Percentiles rank a stretch among this genome's conserved stretches.
Evolutionary conservation across 2,797 vertebrate species (phyloP).

Genomic region (Brotula barbata): DNA sequence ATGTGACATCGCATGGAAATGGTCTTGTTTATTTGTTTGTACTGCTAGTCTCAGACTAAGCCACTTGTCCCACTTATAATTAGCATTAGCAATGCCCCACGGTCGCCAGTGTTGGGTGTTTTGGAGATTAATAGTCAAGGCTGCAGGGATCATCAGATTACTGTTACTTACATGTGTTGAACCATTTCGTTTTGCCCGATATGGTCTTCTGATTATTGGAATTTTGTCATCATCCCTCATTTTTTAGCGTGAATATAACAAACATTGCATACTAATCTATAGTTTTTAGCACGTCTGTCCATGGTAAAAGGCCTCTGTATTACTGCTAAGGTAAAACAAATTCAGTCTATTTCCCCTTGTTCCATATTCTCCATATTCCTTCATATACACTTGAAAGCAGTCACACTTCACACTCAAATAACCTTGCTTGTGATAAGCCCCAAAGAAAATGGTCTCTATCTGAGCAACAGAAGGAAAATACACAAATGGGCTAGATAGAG

Average conservation of each 20-base stretch:
- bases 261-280: not conserved
- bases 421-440: conserved; percentile 49
- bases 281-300: not conserved
- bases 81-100: too few relatives aligned
- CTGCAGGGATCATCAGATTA: too few relatives aligned
- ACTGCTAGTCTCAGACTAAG: too few relatives aligned
- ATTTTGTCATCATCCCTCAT: not conserved
- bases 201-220: not conserved
- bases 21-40: too few relatives aligned
- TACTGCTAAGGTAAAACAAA: not conserved
- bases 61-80: too few relatives aligned
- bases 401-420: conserved; percentile 50
- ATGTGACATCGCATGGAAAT: too few relatives aligned
- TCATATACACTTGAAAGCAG: conserved; percentile 61
- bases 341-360: too few relatives aligned
- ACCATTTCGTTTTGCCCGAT: not conserved
- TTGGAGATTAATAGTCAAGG: too few relatives aligned
- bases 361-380: conserved; percentile 40
- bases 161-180: too few relatives aligned
- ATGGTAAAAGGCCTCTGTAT: not conserved
- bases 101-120: too few relatives aligned
- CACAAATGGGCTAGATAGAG: conserved; percentile 1
- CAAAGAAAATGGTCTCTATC: conserved; percentile 53
- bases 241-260: too few relatives aligned
- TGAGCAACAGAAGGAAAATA: conserved; percentile 8